phyloP scores from a whole-genome alignment of 2,113 vertebrate species.

The Myxocyprinus asiaticus region DNA sequence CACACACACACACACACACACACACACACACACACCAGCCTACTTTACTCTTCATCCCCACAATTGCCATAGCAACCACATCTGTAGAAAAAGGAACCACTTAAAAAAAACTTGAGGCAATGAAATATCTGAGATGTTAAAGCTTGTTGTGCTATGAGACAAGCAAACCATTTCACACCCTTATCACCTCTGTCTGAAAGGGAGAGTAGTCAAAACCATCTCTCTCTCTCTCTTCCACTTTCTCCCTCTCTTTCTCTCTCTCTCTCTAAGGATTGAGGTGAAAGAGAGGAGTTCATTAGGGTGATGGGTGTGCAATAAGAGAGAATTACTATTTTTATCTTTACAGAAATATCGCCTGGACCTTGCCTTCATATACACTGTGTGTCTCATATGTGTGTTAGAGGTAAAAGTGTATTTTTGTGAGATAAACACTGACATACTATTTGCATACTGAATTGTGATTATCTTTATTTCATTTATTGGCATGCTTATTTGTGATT shows the following conservation, averaged over 20 bases:
- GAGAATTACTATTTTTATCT: no score
- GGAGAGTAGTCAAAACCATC: background rate
- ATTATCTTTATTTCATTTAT: no score
- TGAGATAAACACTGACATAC: no score
- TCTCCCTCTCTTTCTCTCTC: background rate
- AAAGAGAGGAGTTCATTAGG: no score
- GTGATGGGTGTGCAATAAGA: no score
- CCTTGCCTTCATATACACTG: no score
- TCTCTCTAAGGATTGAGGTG: background rate
- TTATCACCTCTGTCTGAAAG: background rate
- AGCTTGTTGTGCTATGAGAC: slow-evolving; percentile 6
- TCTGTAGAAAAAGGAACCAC: slow-evolving; percentile 32
- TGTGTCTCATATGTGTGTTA: no score
- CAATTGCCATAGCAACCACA: slow-evolving; percentile 48
- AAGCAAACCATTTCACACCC: slow-evolving; percentile 27
- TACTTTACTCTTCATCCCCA: slow-evolving; percentile 34
- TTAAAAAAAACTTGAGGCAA: slow-evolving; percentile 36
- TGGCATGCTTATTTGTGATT: no score
- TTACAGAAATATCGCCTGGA: no score
- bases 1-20: background rate
- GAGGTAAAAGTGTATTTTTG: no score
- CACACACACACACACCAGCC: background rate
- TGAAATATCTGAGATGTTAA: slow-evolving; percentile 33
- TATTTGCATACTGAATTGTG: no score
- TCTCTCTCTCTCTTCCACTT: background rate